Base-by-base conservation (phyloP, 2,888 invertebrate species). In the Nysson spinosus region DNA sequence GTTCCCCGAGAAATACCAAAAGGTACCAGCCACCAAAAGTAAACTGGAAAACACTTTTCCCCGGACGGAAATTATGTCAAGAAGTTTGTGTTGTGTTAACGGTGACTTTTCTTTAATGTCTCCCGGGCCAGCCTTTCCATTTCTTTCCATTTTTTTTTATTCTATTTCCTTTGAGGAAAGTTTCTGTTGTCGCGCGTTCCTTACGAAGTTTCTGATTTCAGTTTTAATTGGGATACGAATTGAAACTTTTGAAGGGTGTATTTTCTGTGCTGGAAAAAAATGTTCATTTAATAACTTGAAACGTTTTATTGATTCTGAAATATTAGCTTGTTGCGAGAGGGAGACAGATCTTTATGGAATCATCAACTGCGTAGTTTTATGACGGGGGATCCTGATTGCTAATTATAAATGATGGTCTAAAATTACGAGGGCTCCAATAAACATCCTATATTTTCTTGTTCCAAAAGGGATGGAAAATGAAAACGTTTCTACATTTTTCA, bases 1-100 rank as follows among this genome's bases (percentile, higher is more conserved):
- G 39, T 50, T 28, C n/a, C n/a, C 30, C 35, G 58, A 55, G 43
- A 62, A 58, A 62, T 54, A 54, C 50, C n/a, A 47, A 39, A 42
- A 40, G 22, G 42, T 22, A 16, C 30, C 28, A 12, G 19, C 14
- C 28, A 26, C 14, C 9, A 19, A 37, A 17, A 9, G 61, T 20
- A 22, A n/a, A 43, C 40, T 50, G 65, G 56, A 30, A 44, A 40
- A 34, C 46, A 56, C 56, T 55, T 49, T 35, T 14, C 3, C 4
- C 3, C 9, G 4, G n/a, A 22, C 9, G 50, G 11, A 20, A 42
- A 32, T 19, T 17, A 40, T n/a, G n/a, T n/a, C n/a, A n/a, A n/a
- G n/a, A n/a, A n/a, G 6, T 24, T 24, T 6, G 24, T 24, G 24
- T 24, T n/a, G n/a, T n/a, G n/a, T n/a, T n/a, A n/a, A n/a, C n/a